Base-by-base conservation (phyloP, 2,888 invertebrate species). In the Invenusta paracnida region DNA sequence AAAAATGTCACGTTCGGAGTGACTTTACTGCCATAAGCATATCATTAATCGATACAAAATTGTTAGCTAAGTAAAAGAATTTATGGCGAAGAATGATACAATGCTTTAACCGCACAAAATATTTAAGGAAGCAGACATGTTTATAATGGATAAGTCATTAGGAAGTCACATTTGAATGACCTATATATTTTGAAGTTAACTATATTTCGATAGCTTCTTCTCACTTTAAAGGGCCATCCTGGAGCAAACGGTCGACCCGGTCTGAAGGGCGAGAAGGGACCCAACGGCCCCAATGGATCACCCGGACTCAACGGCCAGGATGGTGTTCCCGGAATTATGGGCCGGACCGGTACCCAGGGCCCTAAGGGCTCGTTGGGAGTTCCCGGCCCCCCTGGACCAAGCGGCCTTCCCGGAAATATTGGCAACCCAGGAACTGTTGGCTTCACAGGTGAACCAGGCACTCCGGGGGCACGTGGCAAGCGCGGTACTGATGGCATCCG, bases 381-480 rank as follows among this genome's bases (percentile, higher is more conserved):
- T 5, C 17, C 23, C 17, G 85, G 29, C 11, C n/a, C 85, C n/a
- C 81, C 23, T 1, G 85, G 85, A 84, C 84, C 17, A 27, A 48
- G 5, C 13, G 85, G 85, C n/a, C 5, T 23, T 5, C n/a, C 27
- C 28, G 85, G 85, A 25, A n/a, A 13, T 27, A n/a, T 48, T 85
- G 85, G 85, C 11, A 23, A 23, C 13, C 84, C 28, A 27, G 85
- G 85, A 17, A 25, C 11, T 17, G 25, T 25, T 23, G 85, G 85
- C 25, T 13, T n/a, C 13, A n/a, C 85, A 13, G 85, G 85, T 23
- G 29, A 85, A 85, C n/a, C 23, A 11, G 85, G 84, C 5, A n/a
- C n/a, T 85, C 85, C 84, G n/a, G 85, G 85, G 13, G 17, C n/a
- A 5, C 23, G 2, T 17, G 85, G 85, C 27, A 25, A 83, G 29